A percentile compares a stretch with the other conserved stretches of the same genome.
Conservation (phyloP, 2,888 invertebrate species). For the Nysson spinosus region DNA sequence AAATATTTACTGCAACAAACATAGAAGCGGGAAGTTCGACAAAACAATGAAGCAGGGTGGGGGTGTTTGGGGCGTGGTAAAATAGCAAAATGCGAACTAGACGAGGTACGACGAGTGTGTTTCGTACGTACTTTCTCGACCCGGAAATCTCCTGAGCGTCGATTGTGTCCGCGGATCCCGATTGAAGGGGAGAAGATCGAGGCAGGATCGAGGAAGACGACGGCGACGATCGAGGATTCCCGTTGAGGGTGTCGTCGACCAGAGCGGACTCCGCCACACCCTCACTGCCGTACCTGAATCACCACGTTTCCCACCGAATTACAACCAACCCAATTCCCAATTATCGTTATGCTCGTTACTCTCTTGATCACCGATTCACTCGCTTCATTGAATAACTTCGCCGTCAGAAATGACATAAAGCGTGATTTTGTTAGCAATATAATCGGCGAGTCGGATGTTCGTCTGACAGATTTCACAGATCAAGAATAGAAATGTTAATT, state of each 20-base stretch:
- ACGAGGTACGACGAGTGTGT: conserved; percentile 36
- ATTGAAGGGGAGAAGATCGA: conserved; percentile 59
- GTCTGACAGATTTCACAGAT: too few relatives aligned
- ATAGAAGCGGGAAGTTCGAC: conserved; percentile 18
- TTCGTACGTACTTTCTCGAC: conserved; percentile 70
- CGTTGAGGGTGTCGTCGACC: conserved; percentile 76
- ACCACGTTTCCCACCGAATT: conserved; percentile 43
- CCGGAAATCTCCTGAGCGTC: conserved; percentile 57
- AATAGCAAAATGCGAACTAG: conserved; percentile 6
- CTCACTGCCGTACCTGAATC: conserved; percentile 75
- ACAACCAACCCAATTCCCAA: conserved; percentile 32
- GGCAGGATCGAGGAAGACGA: conserved; percentile 61
- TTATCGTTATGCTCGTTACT: conserved; percentile 2
- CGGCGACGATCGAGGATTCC: conserved; percentile 69
- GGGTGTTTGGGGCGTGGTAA: too few relatives aligned
- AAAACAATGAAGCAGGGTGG: too few relatives aligned
- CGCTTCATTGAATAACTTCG: too few relatives aligned
- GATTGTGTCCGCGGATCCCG: conserved; percentile 60
- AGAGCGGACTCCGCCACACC: conserved; percentile 73
- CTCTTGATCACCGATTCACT: too few relatives aligned
- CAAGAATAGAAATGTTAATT: too few relatives aligned
- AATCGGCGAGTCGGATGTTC: too few relatives aligned
- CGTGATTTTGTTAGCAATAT: too few relatives aligned
- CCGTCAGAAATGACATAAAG: too few relatives aligned
- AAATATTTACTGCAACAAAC: too few relatives aligned